A percentile compares a stretch with the other conserved stretches of the same genome.
These are phyloP conservation scores for Zingel zingel DNA, from an alignment of 2,113 vertebrate genomes.

Conservation along the genomic window DNA sequence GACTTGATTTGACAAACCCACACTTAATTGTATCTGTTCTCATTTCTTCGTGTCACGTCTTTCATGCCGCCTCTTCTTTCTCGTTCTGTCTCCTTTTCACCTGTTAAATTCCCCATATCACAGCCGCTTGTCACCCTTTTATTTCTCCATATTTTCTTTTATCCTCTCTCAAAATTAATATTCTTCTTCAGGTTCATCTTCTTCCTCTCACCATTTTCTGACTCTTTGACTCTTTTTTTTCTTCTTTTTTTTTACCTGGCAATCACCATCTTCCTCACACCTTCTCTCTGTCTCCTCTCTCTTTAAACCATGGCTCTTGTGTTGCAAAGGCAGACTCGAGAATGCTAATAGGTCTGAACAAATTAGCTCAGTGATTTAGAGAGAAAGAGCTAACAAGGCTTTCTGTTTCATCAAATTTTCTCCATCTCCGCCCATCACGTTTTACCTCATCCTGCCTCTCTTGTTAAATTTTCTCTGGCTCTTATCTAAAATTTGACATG, in stretches of 20 bases:
- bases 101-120: not conserved
- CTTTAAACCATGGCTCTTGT: constrained; percentile 12
- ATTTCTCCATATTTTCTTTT: not conserved
- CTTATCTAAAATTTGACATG: constrained; percentile 7
- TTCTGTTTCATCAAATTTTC: constrained; percentile 1
- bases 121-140: not conserved
- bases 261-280: not conserved
- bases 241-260: not conserved
- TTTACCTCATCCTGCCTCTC: not conserved
- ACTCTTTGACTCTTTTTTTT: not conserved
- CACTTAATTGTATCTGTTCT: constrained; percentile 29
- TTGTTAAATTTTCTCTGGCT: not conserved
- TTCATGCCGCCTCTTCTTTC: not conserved
- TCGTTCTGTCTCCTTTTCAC: not conserved
- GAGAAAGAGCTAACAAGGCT: not conserved
- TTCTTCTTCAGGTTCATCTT: not conserved
- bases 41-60: constrained; percentile 1
- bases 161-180: constrained; percentile 2
- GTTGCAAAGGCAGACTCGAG: constrained; percentile 13
- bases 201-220: not conserved
- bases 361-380: constrained; percentile 32
- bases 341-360: constrained; percentile 24
- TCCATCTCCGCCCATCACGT: not conserved
- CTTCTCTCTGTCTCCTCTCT: not conserved
- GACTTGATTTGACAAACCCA: constrained; percentile 38